Evolutionary conservation across 2,113 vertebrate species (phyloP).

Genomic region (Grammomys dolichurus): DNA sequence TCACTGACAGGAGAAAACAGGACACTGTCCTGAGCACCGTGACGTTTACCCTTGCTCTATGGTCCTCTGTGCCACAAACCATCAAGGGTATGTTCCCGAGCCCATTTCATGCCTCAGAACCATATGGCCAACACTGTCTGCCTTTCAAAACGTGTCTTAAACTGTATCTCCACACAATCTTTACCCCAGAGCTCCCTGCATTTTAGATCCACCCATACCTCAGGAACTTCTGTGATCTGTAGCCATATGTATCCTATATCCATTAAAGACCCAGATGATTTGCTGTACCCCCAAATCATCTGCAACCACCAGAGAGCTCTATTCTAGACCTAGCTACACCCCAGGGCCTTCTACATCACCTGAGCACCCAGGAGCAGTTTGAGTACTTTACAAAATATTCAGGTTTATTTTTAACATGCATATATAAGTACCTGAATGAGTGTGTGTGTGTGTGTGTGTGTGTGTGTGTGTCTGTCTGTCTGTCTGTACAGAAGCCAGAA

Average conservation of each 20-base stretch:
- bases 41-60: not conserved
- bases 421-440: not conserved
- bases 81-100: not conserved
- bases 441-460: not conserved
- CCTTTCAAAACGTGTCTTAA: not conserved
- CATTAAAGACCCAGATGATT: not conserved
- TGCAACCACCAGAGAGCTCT: not conserved
- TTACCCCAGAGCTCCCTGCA: too few species aligned
- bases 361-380: not conserved
- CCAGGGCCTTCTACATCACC: not conserved
- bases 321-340: not conserved
- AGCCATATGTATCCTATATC: not conserved
- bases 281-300: not conserved
- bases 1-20: too few species aligned
- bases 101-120: not conserved
- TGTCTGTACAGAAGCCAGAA: not conserved
- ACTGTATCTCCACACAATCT: fast-evolving
- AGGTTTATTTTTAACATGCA: not conserved
- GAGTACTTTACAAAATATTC: not conserved
- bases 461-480: not conserved
- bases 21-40: not conserved
- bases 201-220: not conserved
- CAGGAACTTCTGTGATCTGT: not conserved
- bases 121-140: too few species aligned
- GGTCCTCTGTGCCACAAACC: not conserved